Base-by-base conservation (phyloP, 2,888 invertebrate species). In the Coremacera marginata region DNA sequence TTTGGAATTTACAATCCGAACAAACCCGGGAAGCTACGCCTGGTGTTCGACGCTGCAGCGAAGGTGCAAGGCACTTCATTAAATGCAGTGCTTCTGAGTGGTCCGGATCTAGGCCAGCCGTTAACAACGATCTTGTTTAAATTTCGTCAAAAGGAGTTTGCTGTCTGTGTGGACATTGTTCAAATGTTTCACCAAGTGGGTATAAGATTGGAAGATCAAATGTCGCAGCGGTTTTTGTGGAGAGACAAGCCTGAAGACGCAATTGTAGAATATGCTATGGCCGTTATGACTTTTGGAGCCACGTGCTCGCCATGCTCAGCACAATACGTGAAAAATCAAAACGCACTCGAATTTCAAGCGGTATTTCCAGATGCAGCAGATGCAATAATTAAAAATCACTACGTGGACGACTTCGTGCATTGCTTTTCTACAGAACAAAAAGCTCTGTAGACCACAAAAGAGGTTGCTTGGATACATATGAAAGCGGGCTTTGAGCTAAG, bases 161-260 rank as follows among this genome's bases (percentile, higher is more conserved):
- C 83, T 0, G 72, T 86, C 4, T 82, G 70, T 7, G 86, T 81
- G 0, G 86, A 88, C 68, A 84, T 87, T 0, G 82, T 78, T 5
- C 84, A 88, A 49, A 86, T 88, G 86, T 87, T 86, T n/a, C n/a
- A n/a, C 65, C 86, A 84, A 51, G 78, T 87, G 0, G 79, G 80
- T 25, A 83, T 87, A 3, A 55, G 72, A 0, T 49, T 74, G n/a
- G 80, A 82, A 22, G 86, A 87, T 77, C 83, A 83, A 52, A 62
- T 79, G 52, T 76, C 83, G 2, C 84, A 85, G 74, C 63, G 84
- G 4, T 52, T 52, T 7, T 52, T 52, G 16, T 52, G 8, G 8
- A 79, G 2, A 51, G 2, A 52, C 7, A 52, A 16, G 1, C 52
- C 52, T n/a, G 52, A 52, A 11, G 60, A 16, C 0, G 25, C 65